phyloP scores from a whole-genome alignment of 2,797 vertebrate genomes.

The Melanotaenia maccullochi region DNA sequence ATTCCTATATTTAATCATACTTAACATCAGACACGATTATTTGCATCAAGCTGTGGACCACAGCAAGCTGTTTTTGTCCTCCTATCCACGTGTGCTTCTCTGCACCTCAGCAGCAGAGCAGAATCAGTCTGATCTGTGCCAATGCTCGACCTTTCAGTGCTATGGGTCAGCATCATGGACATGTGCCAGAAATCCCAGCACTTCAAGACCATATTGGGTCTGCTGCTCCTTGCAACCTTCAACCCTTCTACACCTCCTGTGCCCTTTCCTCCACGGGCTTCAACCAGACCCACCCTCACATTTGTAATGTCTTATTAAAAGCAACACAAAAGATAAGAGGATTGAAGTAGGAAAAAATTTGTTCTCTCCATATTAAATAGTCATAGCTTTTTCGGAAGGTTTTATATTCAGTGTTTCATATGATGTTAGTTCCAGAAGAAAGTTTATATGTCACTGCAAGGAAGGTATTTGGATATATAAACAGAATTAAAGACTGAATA shows the following conservation, averaged over 20 bases:
- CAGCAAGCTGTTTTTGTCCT: constrained; percentile 73
- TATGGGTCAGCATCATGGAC: constrained; percentile 70
- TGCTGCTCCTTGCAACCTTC: constrained; percentile 22
- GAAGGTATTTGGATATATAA: background rate
- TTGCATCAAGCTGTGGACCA: constrained; percentile 57
- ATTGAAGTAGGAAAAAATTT: background rate
- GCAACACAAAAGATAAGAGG: constrained; percentile 11
- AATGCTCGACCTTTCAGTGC: constrained; percentile 54
- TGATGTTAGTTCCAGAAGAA: constrained; percentile 5
- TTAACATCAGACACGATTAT: constrained; percentile 29
- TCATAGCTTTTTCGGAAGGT: background rate
- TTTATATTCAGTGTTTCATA: background rate
- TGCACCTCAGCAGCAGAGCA: constrained; percentile 75
- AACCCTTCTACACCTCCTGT: constrained; percentile 3
- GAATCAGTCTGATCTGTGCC: constrained; percentile 69
- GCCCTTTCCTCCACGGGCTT: constrained; percentile 21
- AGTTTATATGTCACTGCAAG: background rate
- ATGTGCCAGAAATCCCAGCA: constrained; percentile 58
- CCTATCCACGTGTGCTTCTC: constrained; percentile 51
- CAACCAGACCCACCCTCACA: constrained; percentile 34
- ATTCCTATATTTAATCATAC: background rate
- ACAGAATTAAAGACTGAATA: background rate
- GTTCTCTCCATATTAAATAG: background rate
- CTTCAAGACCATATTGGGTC: constrained; percentile 71
- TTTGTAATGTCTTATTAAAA: constrained; percentile 22